phyloP scores from a whole-genome alignment of 1,140 invertebrate genomes.

The Penaeus vannamei region DNA sequence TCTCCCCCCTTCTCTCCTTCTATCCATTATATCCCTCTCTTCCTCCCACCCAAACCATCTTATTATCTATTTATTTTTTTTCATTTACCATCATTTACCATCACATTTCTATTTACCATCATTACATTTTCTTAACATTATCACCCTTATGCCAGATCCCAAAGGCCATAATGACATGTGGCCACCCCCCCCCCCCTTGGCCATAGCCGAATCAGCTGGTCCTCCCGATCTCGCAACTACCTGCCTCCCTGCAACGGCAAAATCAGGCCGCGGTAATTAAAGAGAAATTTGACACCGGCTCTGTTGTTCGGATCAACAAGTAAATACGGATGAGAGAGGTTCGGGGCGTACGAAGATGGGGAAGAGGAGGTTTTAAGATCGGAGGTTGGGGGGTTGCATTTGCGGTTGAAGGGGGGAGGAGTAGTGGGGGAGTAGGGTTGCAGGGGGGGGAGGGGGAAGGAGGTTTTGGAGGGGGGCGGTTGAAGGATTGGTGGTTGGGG shows the following conservation, averaged over 20 bases:
- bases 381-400: not conserved
- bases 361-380: not conserved
- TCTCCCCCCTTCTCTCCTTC: too few species aligned
- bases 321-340: constrained; percentile 40
- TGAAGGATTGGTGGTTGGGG: not conserved
- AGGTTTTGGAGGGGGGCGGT: not conserved
- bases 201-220: not conserved
- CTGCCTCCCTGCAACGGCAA: constrained; percentile 28
- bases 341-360: not conserved
- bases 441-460: not conserved
- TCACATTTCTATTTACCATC: too few species aligned
- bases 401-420: not conserved
- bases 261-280: constrained; percentile 59
- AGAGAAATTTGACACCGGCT: constrained; percentile 58
- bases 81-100: too few species aligned
- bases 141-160: too few species aligned
- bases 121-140: too few species aligned
- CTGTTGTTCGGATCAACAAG: constrained; percentile 58
- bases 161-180: too few species aligned
- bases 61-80: too few species aligned
- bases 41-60: too few species aligned
- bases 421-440: not conserved
- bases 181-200: not conserved
- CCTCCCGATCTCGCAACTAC: too few species aligned
- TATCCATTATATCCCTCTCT: too few species aligned